These are phyloP conservation scores for Calyptommatus sinebrachiatus DNA, from an alignment of 2,113 vertebrate genomes.

Conservation along the genomic window DNA sequence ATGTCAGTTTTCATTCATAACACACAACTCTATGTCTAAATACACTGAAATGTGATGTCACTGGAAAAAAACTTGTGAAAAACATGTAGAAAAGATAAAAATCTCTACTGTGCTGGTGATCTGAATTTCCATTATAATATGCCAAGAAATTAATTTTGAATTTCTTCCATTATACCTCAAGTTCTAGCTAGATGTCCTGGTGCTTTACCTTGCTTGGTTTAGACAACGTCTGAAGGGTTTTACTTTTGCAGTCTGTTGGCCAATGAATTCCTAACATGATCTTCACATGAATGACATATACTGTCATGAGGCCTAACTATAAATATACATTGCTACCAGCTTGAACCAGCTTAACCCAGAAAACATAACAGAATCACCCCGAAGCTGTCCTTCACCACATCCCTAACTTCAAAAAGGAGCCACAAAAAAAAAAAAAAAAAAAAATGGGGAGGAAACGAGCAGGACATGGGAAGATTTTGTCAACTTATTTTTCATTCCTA, in stretches of 20 bases:
- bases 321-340: neutral
- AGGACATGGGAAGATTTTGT: neutral
- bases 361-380: neutral
- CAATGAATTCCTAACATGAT: neutral
- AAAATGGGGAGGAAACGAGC: neutral
- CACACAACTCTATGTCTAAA: slow-evolving; percentile 29
- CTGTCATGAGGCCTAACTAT: slow-evolving; percentile 5
- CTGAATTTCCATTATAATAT: neutral
- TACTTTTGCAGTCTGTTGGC: neutral
- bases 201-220: fast-evolving
- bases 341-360: slow-evolving; percentile 15
- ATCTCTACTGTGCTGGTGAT: neutral
- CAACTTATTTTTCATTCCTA: neutral
- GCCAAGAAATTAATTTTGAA: neutral
- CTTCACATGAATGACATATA: neutral
- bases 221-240: fast-evolving
- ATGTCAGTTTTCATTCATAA: neutral
- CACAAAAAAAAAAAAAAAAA: slow-evolving; percentile 18
- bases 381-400: neutral
- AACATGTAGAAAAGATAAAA: neutral
- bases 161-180: neutral
- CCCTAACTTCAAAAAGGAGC: neutral
- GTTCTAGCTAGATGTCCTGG: neutral
- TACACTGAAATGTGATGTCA: neutral
- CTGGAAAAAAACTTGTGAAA: neutral